A percentile compares a stretch with the other conserved stretches of the same genome.
These are phyloP conservation scores for Melanotus villosus DNA, from an alignment of 2,888 invertebrate genomes.

Conservation along the genomic window DNA sequence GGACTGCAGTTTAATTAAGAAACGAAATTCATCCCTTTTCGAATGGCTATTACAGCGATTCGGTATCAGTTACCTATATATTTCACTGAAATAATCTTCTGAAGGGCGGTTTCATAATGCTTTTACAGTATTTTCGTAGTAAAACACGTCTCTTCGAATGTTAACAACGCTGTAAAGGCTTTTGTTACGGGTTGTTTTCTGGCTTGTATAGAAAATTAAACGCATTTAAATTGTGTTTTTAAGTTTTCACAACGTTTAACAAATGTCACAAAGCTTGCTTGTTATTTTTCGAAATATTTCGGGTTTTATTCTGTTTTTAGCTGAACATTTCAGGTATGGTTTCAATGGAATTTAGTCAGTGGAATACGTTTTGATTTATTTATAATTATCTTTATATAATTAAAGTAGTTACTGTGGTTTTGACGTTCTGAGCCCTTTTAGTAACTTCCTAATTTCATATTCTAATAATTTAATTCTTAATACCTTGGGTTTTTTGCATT, in stretches of 20 bases:
- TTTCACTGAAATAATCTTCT: slow-evolving; percentile 42
- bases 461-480: too few species aligned
- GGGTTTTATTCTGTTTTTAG: slow-evolving; percentile 7
- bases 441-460: too few species aligned
- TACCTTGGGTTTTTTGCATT: too few species aligned
- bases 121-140: slow-evolving; percentile 43
- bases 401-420: too few species aligned
- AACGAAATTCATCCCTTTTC: slow-evolving; percentile 39
- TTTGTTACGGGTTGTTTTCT: slow-evolving; percentile 41
- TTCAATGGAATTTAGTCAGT: too few species aligned
- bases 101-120: slow-evolving; percentile 48
- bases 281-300: slow-evolving; percentile 14
- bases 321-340: too few species aligned
- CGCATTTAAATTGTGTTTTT: slow-evolving; percentile 45
- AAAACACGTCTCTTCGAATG: slow-evolving; percentile 29
- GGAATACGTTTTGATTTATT: too few species aligned
- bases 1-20: slow-evolving; percentile 39
- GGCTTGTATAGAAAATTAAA: slow-evolving; percentile 48
- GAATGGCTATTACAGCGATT: slow-evolving; percentile 44
- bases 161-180: slow-evolving; percentile 36
- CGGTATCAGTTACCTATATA: slow-evolving; percentile 46
- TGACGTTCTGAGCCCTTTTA: too few species aligned
- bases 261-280: slow-evolving; percentile 26
- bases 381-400: too few species aligned
- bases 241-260: slow-evolving; percentile 37